Evolutionary conservation across 2,888 invertebrate genomes (phyloP), one percentile per base, ranked within the genome.

Genomic region (Anthrax anthrax): DNA sequence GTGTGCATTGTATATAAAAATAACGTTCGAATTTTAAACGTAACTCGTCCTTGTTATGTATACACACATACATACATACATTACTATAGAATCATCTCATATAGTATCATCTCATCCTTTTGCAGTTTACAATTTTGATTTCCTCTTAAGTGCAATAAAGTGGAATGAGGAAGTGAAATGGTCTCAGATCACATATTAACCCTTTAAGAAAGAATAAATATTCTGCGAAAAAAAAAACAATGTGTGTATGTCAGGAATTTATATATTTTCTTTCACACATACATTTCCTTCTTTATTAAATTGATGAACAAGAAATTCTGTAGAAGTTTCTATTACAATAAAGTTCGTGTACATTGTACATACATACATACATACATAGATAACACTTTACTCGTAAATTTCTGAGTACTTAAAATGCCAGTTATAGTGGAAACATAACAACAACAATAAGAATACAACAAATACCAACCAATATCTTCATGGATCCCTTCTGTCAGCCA

Each of bases 41-140:
- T 37, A 44, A 44, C 44, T 44, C 44, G 44, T 44, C 38, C 29
- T 44, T 38, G 38, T 44, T 27, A n/a, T n/a, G n/a, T n/a, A n/a
- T n/a, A n/a, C n/a, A n/a, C n/a, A n/a, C n/a, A n/a, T n/a, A n/a
- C n/a, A n/a, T n/a, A n/a, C n/a, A n/a, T n/a, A n/a, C n/a, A n/a
- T n/a, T n/a, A n/a, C n/a, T n/a, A n/a, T 23, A 29, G 38, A 38
- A 27, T 29, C 38, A 29, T 23, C 23, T 4, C 4, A 23, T 6
- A 23, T 6, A 8, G n/a, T 36, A 17, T 27, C 14, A 29, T 44
- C 39, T 38, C 44, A 39, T 39, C 44, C 27, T 44, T 37, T 44
- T 29, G 32, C 39, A 39, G 13, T 37, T 32, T 40, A 18, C 39
- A 38, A 32, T 27, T 44, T 23, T 19, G 32, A 44, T 44, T 44